Evolutionary conservation across 2,113 vertebrate species (phyloP), one percentile per base, ranked within the genome.

Genomic region (Phyllostomus discolor): DNA sequence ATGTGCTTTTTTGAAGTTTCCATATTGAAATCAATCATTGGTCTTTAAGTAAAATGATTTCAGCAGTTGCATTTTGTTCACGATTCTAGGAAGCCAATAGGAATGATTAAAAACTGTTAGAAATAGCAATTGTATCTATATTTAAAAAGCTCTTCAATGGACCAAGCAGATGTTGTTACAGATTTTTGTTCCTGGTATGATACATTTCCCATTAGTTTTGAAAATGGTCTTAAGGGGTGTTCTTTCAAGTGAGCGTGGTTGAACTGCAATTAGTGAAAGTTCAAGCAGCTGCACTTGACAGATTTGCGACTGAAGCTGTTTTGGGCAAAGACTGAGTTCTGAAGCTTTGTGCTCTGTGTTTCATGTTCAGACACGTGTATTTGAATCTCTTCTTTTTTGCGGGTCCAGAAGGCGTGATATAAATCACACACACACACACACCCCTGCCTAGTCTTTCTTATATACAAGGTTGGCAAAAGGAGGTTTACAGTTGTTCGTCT

Each of bases 141-240:
- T 97, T 96, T 96, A 93, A 96, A 95, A 94, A 93, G 48, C 43
- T 88, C 57, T 94, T 91, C 84, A 88, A 93, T 87, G 95, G 97
- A 88, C 94, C 88, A 83, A 95, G 90, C 96, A 97, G 95, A 96
- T 96, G 96, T 96, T 96, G 54, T 82, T 95, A 94, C 84, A 97
- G 96, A 97, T 96, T 96, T 95, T 96, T 95, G 95, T 80, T 54
- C 96, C 96, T 97, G 90, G 92, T 96, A 90, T 94, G 94, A 95
- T 94, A 95, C 93, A 96, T 96, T 91, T 95, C 26, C 41, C 91
- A 86, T 88, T 96, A 97, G 94, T 94, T 96, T 92, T 80, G 78
- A 94, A 90, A 88, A 95, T 88, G 57, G 46, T 10, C 85, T n/a
- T 95, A 57, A 84, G 76, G n/a, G 66, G 90, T 94, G 73, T 89